Conservation (phyloP, 1,140 invertebrate species). For the Pomacea maculata region DNA sequence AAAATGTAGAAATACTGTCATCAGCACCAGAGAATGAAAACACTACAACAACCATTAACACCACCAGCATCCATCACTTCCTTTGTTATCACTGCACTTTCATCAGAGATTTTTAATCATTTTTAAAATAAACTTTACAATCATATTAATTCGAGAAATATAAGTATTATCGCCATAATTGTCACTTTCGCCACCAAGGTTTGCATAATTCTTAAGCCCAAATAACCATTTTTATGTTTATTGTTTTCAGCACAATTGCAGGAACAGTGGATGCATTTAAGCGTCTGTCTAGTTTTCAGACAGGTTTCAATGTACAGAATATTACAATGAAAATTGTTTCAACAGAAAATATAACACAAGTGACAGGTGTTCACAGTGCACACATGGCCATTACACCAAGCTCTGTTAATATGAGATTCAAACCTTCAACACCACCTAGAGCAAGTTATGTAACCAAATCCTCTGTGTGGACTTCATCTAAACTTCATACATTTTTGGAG, state of each 20-base stretch:
- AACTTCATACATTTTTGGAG: too few species aligned
- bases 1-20: not conserved
- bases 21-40: not conserved
- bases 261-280: slow-evolving; percentile 39
- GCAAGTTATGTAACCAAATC: too few species aligned
- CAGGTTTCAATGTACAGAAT: too few species aligned
- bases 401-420: too few species aligned
- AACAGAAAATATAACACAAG: not conserved
- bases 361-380: too few species aligned
- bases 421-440: too few species aligned
- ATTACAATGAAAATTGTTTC: not conserved
- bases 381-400: too few species aligned
- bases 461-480: too few species aligned
- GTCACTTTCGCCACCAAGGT: not conserved
- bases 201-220: not conserved
- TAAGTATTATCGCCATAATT: too few species aligned
- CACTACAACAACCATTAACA: not conserved
- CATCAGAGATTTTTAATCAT: not conserved
- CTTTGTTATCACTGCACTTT: not conserved
- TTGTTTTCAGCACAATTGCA: slow-evolving; percentile 29
- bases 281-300: slow-evolving; percentile 21
- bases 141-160: not conserved
- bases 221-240: slow-evolving; percentile 4
- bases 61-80: not conserved
- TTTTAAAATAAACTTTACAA: not conserved